Evolutionary conservation across 2,888 invertebrate species (phyloP).

Genomic region (Dicroscelio sp.): DNA sequence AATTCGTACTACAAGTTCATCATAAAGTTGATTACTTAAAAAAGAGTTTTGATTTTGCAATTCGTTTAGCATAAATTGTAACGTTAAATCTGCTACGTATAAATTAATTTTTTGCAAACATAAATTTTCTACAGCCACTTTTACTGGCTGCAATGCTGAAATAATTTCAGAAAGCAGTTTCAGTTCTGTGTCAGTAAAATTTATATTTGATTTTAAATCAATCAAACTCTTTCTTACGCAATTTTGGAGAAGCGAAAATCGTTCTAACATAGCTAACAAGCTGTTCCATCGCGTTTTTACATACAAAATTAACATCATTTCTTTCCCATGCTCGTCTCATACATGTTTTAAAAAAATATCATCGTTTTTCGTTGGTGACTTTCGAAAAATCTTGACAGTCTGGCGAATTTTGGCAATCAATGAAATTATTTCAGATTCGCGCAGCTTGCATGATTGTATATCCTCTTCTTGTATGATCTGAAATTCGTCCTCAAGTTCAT

Average conservation of each 20-base stretch:
- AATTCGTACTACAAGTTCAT: background rate
- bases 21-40: conserved; percentile 28
- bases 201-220: conserved; percentile 1
- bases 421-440: background rate
- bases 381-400: conserved; percentile 37
- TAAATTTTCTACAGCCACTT: conserved; percentile 20
- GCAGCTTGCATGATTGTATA: no score
- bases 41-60: conserved; percentile 24
- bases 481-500: no score
- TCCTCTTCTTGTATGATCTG: no score
- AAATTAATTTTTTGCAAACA: conserved; percentile 21
- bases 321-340: conserved; percentile 25
- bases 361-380: conserved; percentile 43
- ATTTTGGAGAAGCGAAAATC: background rate
- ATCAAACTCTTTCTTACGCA: conserved; percentile 9
- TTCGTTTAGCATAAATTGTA: conserved; percentile 47
- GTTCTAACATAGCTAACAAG: conserved; percentile 19
- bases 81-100: conserved; percentile 1
- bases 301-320: conserved; percentile 42
- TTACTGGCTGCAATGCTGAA: conserved; percentile 2
- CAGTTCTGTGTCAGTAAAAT: background rate
- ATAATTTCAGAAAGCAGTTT: background rate
- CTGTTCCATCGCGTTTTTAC: conserved; percentile 56
- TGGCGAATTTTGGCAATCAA: conserved; percentile 42
- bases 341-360: conserved; percentile 34